Conservation (phyloP, 2,113 vertebrate species). For the Kryptolebias marmoratus region DNA sequence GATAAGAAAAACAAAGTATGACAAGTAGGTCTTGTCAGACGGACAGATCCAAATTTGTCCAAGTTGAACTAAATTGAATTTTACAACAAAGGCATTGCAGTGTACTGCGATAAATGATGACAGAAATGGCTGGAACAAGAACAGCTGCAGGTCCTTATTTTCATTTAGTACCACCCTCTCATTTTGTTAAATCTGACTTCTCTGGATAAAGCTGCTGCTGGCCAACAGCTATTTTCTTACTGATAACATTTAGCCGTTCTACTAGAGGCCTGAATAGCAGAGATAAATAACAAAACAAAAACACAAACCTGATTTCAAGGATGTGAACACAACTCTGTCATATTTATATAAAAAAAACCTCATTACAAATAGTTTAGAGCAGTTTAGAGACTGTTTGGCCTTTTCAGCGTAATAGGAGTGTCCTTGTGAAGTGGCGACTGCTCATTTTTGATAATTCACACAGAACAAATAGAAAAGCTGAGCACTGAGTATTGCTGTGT, state of each 20-base stretch:
- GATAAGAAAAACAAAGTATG: slow-evolving; percentile 6
- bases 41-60: slow-evolving; percentile 9
- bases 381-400: too few relatives aligned
- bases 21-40: background rate
- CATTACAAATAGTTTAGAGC: too few relatives aligned
- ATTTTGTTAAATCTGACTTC: slow-evolving; percentile 19
- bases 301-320: slow-evolving; percentile 1
- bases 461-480: background rate
- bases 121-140: background rate
- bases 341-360: too few relatives aligned
- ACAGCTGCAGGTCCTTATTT: slow-evolving; percentile 25
- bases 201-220: slow-evolving; percentile 6
- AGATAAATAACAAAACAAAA: background rate
- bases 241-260: slow-evolving; percentile 21
- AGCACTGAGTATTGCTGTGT: background rate
- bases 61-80: background rate
- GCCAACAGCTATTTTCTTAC: slow-evolving; percentile 16
- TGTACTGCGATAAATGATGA: slow-evolving; percentile 1
- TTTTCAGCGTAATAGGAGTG: background rate
- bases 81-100: slow-evolving; percentile 14
- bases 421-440: background rate
- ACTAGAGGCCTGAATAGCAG: slow-evolving; percentile 10
- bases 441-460: background rate
- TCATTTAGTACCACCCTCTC: slow-evolving; percentile 33
- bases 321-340: background rate